A percentile compares a stretch with the other conserved stretches of the same genome.
These are phyloP conservation scores for Ctenopoma kingsleyae DNA, from an alignment of 2,797 vertebrate genomes.

Conservation along the genomic window DNA sequence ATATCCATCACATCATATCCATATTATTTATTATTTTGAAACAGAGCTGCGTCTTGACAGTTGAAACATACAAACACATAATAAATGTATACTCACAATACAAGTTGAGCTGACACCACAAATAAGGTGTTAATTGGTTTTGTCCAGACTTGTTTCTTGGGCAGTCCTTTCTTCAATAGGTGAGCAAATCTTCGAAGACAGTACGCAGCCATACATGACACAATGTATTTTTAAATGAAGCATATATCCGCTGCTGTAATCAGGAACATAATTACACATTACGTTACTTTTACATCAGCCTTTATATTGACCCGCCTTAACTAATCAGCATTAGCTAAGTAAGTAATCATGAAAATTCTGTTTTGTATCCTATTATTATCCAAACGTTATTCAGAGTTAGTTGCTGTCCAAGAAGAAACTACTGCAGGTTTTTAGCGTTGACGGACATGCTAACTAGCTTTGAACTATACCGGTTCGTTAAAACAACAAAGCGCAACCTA, in stretches of 20 bases:
- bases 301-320: too few species aligned
- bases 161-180: slow-evolving; percentile 51
- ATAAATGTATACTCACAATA: slow-evolving; percentile 72
- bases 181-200: slow-evolving; percentile 41
- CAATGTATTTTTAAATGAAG: not conserved
- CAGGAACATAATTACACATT: not conserved
- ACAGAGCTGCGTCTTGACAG: not conserved
- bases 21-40: not conserved
- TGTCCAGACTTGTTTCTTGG: slow-evolving; percentile 42
- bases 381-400: not conserved
- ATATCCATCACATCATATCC: not conserved
- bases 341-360: not conserved
- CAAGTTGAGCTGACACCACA: slow-evolving; percentile 60
- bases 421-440: slow-evolving; percentile 4
- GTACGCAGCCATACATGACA: slow-evolving; percentile 62
- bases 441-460: slow-evolving; percentile 45
- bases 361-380: not conserved
- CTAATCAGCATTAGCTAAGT: not conserved
- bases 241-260: not conserved
- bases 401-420: not conserved
- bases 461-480: not conserved
- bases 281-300: too few species aligned
- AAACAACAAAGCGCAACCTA: not conserved
- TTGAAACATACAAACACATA: not conserved
- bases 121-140: slow-evolving; percentile 30